Conservation (phyloP, 2,888 invertebrate genomes). For the Pseudococcus longispinus region DNA sequence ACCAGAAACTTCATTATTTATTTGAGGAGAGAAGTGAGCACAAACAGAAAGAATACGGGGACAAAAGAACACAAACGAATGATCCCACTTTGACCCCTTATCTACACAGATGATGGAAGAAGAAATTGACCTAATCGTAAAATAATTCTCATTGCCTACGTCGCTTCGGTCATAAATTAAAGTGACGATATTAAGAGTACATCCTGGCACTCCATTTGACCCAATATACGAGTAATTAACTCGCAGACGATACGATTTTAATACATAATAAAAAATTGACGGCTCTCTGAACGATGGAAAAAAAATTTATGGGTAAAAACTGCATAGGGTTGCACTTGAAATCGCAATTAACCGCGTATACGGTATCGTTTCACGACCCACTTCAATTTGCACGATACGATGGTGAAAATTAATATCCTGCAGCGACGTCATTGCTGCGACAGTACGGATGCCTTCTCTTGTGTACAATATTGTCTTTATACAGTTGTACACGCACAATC, state of each 20-base stretch:
- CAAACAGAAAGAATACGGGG: no score
- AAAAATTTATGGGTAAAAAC: background rate
- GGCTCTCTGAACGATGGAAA: background rate
- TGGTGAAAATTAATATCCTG: background rate
- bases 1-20: no score
- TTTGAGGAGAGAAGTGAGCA: no score
- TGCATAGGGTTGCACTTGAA: background rate
- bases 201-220: background rate
- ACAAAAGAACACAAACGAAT: no score
- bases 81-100: no score
- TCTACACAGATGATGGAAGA: no score
- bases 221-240: conserved; percentile 3
- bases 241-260: background rate
- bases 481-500: background rate
- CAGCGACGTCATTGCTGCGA: background rate
- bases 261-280: background rate
- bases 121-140: background rate
- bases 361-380: background rate
- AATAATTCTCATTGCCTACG: background rate
- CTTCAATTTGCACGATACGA: background rate
- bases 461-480: background rate
- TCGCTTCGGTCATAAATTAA: conserved; percentile 7
- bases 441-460: background rate
- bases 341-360: background rate
- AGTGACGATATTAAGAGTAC: background rate